Conservation (phyloP, 2,797 vertebrate species). For the Hipposideros larvatus region DNA sequence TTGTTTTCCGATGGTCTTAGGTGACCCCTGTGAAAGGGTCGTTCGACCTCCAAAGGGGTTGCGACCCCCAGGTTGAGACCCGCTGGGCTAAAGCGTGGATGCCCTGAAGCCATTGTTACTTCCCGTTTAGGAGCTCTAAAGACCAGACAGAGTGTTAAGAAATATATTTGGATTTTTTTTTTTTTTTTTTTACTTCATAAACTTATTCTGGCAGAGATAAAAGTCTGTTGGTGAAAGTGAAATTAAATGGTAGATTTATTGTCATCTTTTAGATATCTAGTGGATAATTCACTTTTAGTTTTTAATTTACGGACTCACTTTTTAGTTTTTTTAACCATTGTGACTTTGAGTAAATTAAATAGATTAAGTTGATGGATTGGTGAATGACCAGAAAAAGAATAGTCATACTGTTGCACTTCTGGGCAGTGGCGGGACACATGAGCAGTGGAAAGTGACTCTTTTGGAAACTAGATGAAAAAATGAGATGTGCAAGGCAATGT, state of each 20-base stretch:
- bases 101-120: neutral
- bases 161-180: neutral
- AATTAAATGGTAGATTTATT: neutral
- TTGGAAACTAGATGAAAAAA: neutral
- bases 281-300: neutral
- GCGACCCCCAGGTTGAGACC: no score
- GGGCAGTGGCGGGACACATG: neutral
- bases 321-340: neutral
- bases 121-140: neutral
- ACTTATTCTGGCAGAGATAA: neutral
- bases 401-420: neutral
- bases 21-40: no score
- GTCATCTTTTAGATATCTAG: neutral
- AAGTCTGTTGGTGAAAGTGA: neutral
- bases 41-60: no score
- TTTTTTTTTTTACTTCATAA: neutral
- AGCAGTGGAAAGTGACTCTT: neutral
- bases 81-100: neutral
- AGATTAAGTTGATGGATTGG: neutral
- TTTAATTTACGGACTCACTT: neutral
- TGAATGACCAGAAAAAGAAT: neutral
- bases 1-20: no score
- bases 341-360: neutral
- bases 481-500: neutral
- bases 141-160: neutral